Percentiles rank a stretch among this genome's conserved stretches.
Conservation (phyloP, 2,113 vertebrate species). For the Lates calcarifer region DNA sequence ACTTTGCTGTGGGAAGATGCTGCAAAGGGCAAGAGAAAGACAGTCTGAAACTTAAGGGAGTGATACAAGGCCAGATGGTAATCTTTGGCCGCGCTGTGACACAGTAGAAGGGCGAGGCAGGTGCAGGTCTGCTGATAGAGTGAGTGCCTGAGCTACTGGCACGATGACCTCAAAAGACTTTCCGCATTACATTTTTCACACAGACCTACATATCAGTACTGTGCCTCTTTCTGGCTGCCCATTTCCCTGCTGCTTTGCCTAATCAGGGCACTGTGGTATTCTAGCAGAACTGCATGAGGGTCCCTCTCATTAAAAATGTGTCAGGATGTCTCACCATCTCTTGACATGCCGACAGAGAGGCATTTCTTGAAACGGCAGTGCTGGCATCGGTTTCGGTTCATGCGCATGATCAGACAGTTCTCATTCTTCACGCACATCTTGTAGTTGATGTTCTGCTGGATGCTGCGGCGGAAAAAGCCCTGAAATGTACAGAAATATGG, state of each 20-base stretch:
- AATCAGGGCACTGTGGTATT: conserved; percentile 65
- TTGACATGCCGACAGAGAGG: conserved; percentile 88
- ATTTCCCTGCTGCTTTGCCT: conserved; percentile 55
- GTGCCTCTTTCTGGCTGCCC: conserved; percentile 29
- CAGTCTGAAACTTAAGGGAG: conserved; percentile 59
- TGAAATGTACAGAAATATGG: conserved; percentile 46
- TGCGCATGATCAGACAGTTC: conserved; percentile 87
- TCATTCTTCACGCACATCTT: conserved; percentile 90
- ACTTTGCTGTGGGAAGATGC: conserved; percentile 56
- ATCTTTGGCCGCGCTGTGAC: conserved; percentile 37
- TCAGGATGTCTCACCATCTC: conserved; percentile 84
- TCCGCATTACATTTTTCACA: conserved; percentile 67
- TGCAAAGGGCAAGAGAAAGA: conserved; percentile 67
- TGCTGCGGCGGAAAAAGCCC: conserved; percentile 89
- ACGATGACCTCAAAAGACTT: conserved; percentile 76
- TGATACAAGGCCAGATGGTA: conserved; percentile 53
- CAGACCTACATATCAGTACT: conserved; percentile 61
- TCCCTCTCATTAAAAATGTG: conserved; percentile 48
- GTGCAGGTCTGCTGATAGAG: conserved; percentile 49
- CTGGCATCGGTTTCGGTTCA: conserved; percentile 88
- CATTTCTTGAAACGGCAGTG: conserved; percentile 90
- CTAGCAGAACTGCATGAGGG: conserved; percentile 26
- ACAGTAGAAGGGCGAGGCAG: conserved; percentile 43
- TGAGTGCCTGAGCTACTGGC: conserved; percentile 72
- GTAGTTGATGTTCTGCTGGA: conserved; percentile 89